Evolutionary conservation across 2,113 vertebrate species (phyloP).

Genomic region (Mesoclemmys tuberculata): DNA sequence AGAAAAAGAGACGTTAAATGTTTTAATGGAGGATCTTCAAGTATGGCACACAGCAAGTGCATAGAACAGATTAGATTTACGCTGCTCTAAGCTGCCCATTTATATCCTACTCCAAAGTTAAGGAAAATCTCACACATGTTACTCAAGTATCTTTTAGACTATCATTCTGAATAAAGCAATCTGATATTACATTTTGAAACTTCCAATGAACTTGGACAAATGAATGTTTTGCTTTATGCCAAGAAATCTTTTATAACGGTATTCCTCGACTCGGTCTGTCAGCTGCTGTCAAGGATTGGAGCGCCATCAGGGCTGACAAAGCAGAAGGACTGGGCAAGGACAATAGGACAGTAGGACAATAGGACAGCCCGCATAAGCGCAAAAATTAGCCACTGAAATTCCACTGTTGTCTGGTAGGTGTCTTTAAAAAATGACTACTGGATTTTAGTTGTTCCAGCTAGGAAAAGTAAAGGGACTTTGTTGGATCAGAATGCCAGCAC

Average conservation of each 20-base stretch:
- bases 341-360: background rate
- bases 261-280: background rate
- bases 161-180: background rate
- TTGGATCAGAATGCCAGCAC: background rate
- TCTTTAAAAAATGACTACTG: conserved; percentile 21
- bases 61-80: background rate
- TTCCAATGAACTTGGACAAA: background rate
- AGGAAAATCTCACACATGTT: background rate
- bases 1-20: rapidly evolving
- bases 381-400: rapidly evolving
- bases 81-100: background rate
- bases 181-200: background rate
- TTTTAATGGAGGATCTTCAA: background rate
- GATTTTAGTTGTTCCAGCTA: background rate
- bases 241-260: background rate
- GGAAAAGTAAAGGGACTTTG: background rate
- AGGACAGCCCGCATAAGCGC: background rate
- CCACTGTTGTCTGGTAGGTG: rapidly evolving
- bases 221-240: background rate
- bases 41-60: background rate
- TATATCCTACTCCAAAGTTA: background rate
- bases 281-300: background rate
- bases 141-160: background rate
- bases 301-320: background rate
- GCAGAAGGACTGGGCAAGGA: background rate